These are phyloP conservation scores for Clostera curtula DNA, from an alignment of 2,888 invertebrate species.

Conservation along the genomic window DNA sequence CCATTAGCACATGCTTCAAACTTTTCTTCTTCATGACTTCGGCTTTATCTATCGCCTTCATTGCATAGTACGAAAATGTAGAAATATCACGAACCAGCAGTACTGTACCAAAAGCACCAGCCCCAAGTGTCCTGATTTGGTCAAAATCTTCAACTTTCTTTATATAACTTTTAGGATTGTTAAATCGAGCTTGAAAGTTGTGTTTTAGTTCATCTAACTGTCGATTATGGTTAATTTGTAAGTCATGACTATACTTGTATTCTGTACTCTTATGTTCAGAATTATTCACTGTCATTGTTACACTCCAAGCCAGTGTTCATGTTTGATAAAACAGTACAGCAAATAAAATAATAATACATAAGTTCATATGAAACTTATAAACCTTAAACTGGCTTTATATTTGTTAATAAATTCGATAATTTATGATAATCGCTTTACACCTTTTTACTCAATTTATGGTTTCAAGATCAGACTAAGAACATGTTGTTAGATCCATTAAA, in stretches of 20 bases:
- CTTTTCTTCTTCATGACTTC: conserved; percentile 88
- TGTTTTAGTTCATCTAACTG: conserved; percentile 44
- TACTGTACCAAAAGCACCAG: conserved; percentile 91
- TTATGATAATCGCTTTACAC: too few relatives aligned
- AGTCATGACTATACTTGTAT: conserved; percentile 28
- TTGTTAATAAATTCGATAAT: too few relatives aligned
- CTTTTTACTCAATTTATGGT: too few relatives aligned
- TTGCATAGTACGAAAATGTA: conserved; percentile 80
- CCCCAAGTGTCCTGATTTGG: conserved; percentile 82
- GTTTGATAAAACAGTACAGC: too few relatives aligned
- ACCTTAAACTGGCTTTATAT: too few relatives aligned
- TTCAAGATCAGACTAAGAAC: too few relatives aligned
- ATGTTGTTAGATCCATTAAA: too few relatives aligned
- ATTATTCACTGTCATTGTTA: too few relatives aligned
- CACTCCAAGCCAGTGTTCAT: too few relatives aligned
- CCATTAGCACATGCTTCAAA: conserved; percentile 86
- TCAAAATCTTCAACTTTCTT: conserved; percentile 78
- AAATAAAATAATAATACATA: too few relatives aligned
- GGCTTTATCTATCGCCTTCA: conserved; percentile 90
- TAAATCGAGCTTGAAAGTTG: conserved; percentile 34
- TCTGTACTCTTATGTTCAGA: too few relatives aligned
- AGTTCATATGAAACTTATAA: too few relatives aligned
- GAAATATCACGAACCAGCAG: conserved; percentile 79
- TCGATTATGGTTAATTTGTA: conserved; percentile 35
- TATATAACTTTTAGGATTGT: conserved; percentile 17